Evolutionary conservation across 1,140 invertebrate species (phyloP).

Genomic region (Neomicropteryx cornuta): DNA sequence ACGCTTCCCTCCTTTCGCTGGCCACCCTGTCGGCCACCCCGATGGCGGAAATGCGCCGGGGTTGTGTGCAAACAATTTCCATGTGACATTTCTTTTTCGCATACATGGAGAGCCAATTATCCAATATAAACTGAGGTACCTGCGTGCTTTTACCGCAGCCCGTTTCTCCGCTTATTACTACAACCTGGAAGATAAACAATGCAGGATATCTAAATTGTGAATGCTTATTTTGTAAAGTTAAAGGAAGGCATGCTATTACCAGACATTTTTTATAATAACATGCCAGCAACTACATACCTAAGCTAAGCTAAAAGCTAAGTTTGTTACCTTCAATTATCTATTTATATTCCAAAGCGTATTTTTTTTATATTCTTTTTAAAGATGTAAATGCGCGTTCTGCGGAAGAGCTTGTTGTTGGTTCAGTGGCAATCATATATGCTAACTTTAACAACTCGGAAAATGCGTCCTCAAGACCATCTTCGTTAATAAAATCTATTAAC

Average conservation of each 20-base stretch:
- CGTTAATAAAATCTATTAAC: too few relatives aligned
- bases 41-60: conserved; percentile 83
- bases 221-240: too few relatives aligned
- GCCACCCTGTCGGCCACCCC: conserved; percentile 85
- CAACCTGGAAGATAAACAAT: conserved; percentile 33
- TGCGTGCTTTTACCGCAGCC: conserved; percentile 87
- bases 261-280: too few relatives aligned
- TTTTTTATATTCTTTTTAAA: conserved; percentile 1
- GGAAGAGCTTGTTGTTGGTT: too few relatives aligned
- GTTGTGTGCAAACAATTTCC: conserved; percentile 87
- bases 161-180: conserved; percentile 76
- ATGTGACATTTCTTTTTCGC: conserved; percentile 40
- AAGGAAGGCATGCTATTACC: too few relatives aligned
- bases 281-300: too few relatives aligned
- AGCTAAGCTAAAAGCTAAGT: not conserved
- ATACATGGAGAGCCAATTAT: conserved; percentile 53
- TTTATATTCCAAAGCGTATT: conserved; percentile 1
- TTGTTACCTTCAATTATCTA: not conserved
- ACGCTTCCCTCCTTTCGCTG: conserved; percentile 69
- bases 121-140: conserved; percentile 85
- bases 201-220: not conserved
- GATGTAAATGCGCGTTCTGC: not conserved
- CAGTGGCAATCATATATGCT: too few relatives aligned
- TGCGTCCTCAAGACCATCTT: too few relatives aligned
- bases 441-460: too few relatives aligned